Base-by-base conservation (phyloP, 1,140 invertebrate species). In the Danaus plexippus region DNA sequence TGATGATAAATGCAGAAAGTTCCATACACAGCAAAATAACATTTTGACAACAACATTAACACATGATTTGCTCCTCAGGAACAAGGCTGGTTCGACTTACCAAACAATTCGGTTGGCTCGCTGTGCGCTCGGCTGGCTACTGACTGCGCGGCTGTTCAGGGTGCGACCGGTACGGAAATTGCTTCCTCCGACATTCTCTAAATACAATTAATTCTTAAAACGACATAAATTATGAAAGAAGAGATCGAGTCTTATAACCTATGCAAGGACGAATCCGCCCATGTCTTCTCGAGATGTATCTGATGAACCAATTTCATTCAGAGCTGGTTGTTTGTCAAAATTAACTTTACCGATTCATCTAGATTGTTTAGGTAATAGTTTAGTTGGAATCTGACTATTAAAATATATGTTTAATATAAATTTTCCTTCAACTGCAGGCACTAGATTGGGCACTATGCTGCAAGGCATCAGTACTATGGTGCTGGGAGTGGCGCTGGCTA, bases 111-210 rank as follows among this genome's bases (percentile, higher is more conserved):
- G 1, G 92, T 94, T 11, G 94, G 95, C 1, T 91, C 93, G 1
- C 71, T 96, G 0, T 95, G 93, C 54, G 91, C 94, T 0, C 86
- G 93, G 18, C 80, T 97, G 1, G 92, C 94, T 0, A 90, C 91
- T 0, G 95, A 96, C 77, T 94, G 94, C n/a, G 90, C 94, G 0
- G 91, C 90, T 7, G 92, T 96, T 2, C 94, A 96, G 80, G 94
- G 94, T 7, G 92, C 92, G 73, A 89, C 80, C 8, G 82, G 81
- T 83, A 42, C 43, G 11, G 63, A 53, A 15, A 41, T 11, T 9
- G 11, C 45, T n/a, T 9, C n/a, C 3, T n/a, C 45, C n/a, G 45
- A 32, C n/a, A 47, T 47, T 12, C 1, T 3, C 8, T 1, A 12
- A 9, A 47, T 47, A 15, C 45, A 47, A 15, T 15, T 15, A 1